These are phyloP conservation scores for Littorina saxatilis DNA, from an alignment of 1,140 invertebrate species.

Conservation along the genomic window DNA sequence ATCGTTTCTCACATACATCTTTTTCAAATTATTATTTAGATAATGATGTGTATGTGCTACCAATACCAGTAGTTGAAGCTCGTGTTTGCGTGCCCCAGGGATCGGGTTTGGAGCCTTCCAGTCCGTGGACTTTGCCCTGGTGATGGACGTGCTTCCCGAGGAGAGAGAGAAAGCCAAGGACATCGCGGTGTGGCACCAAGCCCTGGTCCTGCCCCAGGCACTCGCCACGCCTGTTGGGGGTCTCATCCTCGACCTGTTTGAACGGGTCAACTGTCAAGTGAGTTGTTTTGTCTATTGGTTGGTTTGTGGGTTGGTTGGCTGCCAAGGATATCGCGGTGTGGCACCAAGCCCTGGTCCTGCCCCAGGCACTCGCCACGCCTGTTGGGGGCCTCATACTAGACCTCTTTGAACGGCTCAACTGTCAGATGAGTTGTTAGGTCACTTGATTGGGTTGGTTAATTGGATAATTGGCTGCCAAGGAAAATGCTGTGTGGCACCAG, in stretches of 20 bases:
- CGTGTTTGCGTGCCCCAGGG: constrained; percentile 63
- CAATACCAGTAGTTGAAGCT: too few species aligned
- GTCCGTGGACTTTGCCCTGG: constrained; percentile 73
- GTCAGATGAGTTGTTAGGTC: constrained; percentile 43
- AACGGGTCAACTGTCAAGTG: constrained; percentile 68
- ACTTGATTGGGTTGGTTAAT: background rate
- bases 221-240: constrained; percentile 73
- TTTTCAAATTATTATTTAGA: too few species aligned
- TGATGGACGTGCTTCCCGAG: constrained; percentile 73
- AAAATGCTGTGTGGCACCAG: too few species aligned
- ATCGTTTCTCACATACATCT: too few species aligned
- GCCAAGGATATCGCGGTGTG: constrained; percentile 74
- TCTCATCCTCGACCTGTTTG: constrained; percentile 70
- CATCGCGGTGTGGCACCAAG: constrained; percentile 74
- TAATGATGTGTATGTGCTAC: too few species aligned
- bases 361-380: constrained; percentile 73
- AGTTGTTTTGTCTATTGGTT: too few species aligned
- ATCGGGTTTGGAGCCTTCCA: constrained; percentile 73
- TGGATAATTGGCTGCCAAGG: too few species aligned
- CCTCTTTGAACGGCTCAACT: constrained; percentile 71
- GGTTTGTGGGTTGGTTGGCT: too few species aligned
- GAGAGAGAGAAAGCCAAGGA: constrained; percentile 72
- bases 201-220: constrained; percentile 72
- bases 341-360: constrained; percentile 72
- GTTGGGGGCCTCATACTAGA: constrained; percentile 71